Percentiles rank a stretch among this genome's conserved stretches.
These are phyloP conservation scores for Heliothis subflexa DNA, from an alignment of 1,140 invertebrate genomes.

Conservation along the genomic window DNA sequence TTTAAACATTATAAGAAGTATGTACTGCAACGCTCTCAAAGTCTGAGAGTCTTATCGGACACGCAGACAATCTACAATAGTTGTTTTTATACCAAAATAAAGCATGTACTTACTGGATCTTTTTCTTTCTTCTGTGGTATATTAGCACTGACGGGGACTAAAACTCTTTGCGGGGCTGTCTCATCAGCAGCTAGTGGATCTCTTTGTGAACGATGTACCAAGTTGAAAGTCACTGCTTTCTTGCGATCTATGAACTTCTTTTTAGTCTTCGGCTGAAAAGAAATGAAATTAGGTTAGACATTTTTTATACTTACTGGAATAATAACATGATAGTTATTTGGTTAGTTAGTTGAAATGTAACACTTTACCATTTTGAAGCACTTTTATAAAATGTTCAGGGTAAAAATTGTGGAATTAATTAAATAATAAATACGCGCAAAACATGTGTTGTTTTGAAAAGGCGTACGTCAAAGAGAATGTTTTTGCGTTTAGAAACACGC, in stretches of 20 bases:
- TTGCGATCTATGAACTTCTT: slow-evolving; percentile 97
- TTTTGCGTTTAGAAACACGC: background rate
- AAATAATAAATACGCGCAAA: slow-evolving; percentile 56
- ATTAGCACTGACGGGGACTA: slow-evolving; percentile 88
- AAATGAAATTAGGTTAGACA: slow-evolving; percentile 74
- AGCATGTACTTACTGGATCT: slow-evolving; percentile 67
- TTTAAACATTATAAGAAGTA: too few relatives aligned
- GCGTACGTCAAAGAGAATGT: slow-evolving; percentile 53
- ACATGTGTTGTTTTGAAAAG: slow-evolving; percentile 77
- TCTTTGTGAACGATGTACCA: slow-evolving; percentile 96
- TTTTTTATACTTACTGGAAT: background rate
- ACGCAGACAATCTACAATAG: background rate
- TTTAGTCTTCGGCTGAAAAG: slow-evolving; percentile 90
- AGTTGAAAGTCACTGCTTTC: slow-evolving; percentile 95
- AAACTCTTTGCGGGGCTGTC: slow-evolving; percentile 94
- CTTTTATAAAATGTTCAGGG: background rate
- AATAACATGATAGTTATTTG: background rate
- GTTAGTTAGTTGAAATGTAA: background rate
- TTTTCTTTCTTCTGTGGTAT: slow-evolving; percentile 73
- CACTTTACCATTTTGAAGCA: slow-evolving; percentile 65
- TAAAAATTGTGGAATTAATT: slow-evolving; percentile 28
- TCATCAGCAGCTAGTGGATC: slow-evolving; percentile 96
- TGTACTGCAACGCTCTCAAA: too few relatives aligned
- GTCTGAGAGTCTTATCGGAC: too few relatives aligned
- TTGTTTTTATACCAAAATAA: slow-evolving; percentile 10